phyloP scores from a whole-genome alignment of 2,113 vertebrate genomes.

The Piliocolobus tephrosceles region DNA sequence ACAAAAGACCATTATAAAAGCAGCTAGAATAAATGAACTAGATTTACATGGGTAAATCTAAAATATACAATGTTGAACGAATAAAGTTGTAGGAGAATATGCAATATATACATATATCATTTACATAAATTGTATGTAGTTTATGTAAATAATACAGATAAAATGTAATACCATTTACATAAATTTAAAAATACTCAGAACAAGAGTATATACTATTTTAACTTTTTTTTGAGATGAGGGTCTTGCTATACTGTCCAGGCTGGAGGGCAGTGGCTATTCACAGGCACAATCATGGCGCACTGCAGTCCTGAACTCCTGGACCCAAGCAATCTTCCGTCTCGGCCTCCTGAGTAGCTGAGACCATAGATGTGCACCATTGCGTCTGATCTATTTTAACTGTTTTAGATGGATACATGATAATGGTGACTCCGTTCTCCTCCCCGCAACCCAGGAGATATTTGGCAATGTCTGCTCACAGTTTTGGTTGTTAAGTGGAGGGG shows the following conservation, averaged over 20 bases:
- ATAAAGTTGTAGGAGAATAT: neutral
- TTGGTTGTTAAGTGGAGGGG: neutral
- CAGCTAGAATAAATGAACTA: neutral
- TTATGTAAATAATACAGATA: too few species aligned
- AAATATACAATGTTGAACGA: neutral
- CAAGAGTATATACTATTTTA: neutral
- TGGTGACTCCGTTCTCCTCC: neutral
- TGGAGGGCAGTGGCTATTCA: too few species aligned
- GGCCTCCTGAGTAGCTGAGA: too few species aligned
- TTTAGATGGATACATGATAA: neutral
- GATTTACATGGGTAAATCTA: neutral
- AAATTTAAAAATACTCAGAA: neutral
- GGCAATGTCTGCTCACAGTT: neutral
- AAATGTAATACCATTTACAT: neutral
- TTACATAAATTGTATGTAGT: neutral
- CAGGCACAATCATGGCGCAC: too few species aligned
- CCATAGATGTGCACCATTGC: too few species aligned
- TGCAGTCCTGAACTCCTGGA: too few species aligned
- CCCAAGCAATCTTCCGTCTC: too few species aligned
- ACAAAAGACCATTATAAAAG: neutral
- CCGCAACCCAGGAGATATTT: neutral
- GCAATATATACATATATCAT: neutral
- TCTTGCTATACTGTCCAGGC: too few species aligned
- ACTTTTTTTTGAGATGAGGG: neutral
- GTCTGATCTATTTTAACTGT: neutral